phyloP scores from a whole-genome alignment of 2,888 invertebrate species.

The Omphaloscelis lunosa region DNA sequence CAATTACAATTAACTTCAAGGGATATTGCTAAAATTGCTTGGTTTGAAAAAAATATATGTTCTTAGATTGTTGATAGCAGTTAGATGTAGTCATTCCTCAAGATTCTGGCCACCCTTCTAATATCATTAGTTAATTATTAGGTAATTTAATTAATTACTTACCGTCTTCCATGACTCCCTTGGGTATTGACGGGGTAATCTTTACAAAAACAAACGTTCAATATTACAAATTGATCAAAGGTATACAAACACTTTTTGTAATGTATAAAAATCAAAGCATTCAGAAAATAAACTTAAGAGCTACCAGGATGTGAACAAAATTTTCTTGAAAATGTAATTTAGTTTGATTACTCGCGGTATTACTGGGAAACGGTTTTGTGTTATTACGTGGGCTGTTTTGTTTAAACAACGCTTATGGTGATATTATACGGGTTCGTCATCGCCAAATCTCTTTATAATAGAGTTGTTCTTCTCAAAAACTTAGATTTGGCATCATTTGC shows the following conservation, averaged over 20 bases:
- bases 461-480: slow-evolving; percentile 79
- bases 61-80: too few relatives aligned
- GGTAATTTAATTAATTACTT: slow-evolving; percentile 2
- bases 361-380: slow-evolving; percentile 70
- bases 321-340: slow-evolving; percentile 63
- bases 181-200: background rate
- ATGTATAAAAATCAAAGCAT: slow-evolving; percentile 21
- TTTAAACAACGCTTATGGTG: slow-evolving; percentile 73
- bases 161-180: background rate
- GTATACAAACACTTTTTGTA: slow-evolving; percentile 4
- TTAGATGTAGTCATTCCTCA: background rate
- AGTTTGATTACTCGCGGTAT: slow-evolving; percentile 51
- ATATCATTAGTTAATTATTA: background rate
- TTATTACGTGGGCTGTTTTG: slow-evolving; percentile 76
- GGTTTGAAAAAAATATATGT: too few relatives aligned
- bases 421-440: slow-evolving; percentile 78
- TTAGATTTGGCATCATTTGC: slow-evolving; percentile 80
- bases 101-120: background rate
- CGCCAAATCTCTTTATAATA: slow-evolving; percentile 88
- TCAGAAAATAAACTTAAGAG: slow-evolving; percentile 20
- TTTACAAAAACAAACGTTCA: slow-evolving; percentile 2
- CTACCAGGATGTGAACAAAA: slow-evolving; percentile 40
- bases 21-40: too few relatives aligned
- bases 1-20: background rate
- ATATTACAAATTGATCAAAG: slow-evolving; percentile 21